Percentiles rank a stretch among this genome's conserved stretches.
phyloP scores from a whole-genome alignment of 2,113 vertebrate species.

The Paracanthobrama guichenoti region DNA sequence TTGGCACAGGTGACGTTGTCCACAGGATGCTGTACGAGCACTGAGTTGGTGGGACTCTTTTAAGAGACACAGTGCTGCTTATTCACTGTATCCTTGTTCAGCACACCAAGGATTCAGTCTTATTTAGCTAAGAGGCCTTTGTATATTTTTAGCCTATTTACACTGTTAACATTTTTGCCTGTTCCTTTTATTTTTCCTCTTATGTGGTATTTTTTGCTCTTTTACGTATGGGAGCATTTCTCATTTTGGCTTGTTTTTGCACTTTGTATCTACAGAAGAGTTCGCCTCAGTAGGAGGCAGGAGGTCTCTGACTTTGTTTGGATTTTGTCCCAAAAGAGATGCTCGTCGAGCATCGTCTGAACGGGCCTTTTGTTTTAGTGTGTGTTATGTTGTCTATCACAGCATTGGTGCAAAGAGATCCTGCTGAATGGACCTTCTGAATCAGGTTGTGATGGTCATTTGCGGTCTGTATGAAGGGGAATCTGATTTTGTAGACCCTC shows the following conservation, averaged over 20 bases:
- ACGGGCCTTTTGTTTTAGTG: constrained; percentile 18
- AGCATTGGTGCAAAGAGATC: constrained; percentile 24
- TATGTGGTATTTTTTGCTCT: constrained; percentile 20
- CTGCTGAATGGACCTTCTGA: constrained; percentile 27
- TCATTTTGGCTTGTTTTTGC: constrained; percentile 65
- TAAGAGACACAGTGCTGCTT: constrained; percentile 52
- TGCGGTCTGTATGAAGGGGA: constrained; percentile 45
- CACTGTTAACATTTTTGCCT: constrained; percentile 35
- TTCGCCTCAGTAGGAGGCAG: constrained; percentile 70
- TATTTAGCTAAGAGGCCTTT: constrained; percentile 57
- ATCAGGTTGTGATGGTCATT: constrained; percentile 71
- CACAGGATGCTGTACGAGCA: constrained; percentile 41
- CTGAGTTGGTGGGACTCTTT: constrained; percentile 45
- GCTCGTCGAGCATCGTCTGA: constrained; percentile 37
- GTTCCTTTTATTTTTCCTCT: constrained; percentile 34
- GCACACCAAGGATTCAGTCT: constrained; percentile 37
- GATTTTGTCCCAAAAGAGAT: constrained; percentile 27
- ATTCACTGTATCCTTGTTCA: constrained; percentile 42
- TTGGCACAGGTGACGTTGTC: constrained; percentile 43
- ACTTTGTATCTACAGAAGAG: constrained; percentile 34
- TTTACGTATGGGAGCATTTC: constrained; percentile 10
- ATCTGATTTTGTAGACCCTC: constrained; percentile 1
- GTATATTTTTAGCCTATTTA: constrained; percentile 51
- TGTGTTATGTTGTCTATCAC: constrained; percentile 17
- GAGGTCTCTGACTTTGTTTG: constrained; percentile 59